Base-by-base conservation (phyloP, 2,888 invertebrate species). In the Macrosoma leucophasiata region DNA sequence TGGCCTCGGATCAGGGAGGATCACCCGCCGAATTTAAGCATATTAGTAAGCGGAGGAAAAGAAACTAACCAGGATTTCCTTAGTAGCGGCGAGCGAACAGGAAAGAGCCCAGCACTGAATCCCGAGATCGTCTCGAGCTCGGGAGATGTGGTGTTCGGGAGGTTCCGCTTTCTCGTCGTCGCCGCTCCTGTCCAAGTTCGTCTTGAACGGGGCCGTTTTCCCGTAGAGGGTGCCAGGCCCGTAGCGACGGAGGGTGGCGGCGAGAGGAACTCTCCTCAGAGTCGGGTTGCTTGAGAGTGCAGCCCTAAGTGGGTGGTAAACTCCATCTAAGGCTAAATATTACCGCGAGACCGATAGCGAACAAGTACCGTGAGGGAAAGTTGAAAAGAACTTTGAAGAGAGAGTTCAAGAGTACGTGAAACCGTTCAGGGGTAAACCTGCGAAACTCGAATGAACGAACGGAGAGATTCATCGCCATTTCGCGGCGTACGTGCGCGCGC, bases 11-110 rank as follows among this genome's bases (percentile, higher is more conserved):
- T 65, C 59, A 75, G 68, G 67, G 55, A 62, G 64, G 75, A 71
- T 55, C 53, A 77, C 75, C 74, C 78, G 72, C 76, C 57, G 66
- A 71, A 87, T 72, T 88, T 87, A 87, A 89, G 88, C 88, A 88
- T 89, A 88, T 88, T 73, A 88, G 65, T 89, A 85, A 87, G 87
- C 86, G 87, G 87, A 87, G 88, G 88, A 89, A 89, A 88, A 88
- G 86, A 47, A 44, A 48, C 65, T 63, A 63, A 66, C 63, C 12
- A 62, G 62, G 65, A 66, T n/a, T n/a, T n/a, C n/a, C n/a, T n/a
- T n/a, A n/a, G n/a, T 65, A 66, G 62, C 62, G 62, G 63, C 62
- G 64, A 60, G 59, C 58, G 63, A 63, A 88, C 68, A 69, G 85
- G 87, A 82, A 87, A 55, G 41, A 88, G 87, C 86, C 85, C 87